Base-by-base conservation (phyloP, 2,113 vertebrate genomes). In the Megatriorchis doriae region DNA sequence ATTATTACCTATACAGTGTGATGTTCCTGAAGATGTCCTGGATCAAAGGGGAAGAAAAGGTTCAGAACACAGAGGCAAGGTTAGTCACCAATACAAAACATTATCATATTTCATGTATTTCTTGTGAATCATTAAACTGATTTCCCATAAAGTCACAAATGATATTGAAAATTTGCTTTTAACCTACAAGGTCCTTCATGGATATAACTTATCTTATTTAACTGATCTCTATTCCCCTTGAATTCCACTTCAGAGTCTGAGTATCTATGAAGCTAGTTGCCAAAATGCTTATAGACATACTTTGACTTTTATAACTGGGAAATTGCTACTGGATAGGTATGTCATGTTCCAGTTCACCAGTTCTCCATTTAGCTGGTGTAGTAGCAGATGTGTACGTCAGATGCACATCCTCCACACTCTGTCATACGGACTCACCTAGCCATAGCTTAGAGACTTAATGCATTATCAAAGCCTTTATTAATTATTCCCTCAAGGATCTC, bases 121-220 rank as follows among this genome's bases (percentile, higher is more conserved):
- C 13, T 80, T 89, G 83, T 93, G 88, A 96, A 68, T 61, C 83
- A 47, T 92, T 95, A 78, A 53, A 68, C 62, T 79, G 31, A 86
- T 87, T 90, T 90, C 89, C 85, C 66, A 92, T 83, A 84, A 98
- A 92, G 38, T 70, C 38, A 59, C n/a, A 90, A 94, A 96, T 67
- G 0, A 65, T n/a, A 4, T 82, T 72, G 82, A 95, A 93, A 93
- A 67, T 67, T 95, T 84, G 56, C 62, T 97, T 97, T 97, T 96
- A 86, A 96, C 75, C 82, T 93, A 58, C 70, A 11, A 19, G 34
- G 27, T 87, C 91, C 83, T 95, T 96, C 84, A 94, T 83, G 89
- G 90, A 86, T 93, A 80, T 53, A 96, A 80, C 23, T 71, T 45
- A 36, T 78, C 63, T 82, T 83, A 65, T 86, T 79, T 93, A 82